phyloP scores from a whole-genome alignment of 2,888 invertebrate species.

The Therioaphis trifolii region DNA sequence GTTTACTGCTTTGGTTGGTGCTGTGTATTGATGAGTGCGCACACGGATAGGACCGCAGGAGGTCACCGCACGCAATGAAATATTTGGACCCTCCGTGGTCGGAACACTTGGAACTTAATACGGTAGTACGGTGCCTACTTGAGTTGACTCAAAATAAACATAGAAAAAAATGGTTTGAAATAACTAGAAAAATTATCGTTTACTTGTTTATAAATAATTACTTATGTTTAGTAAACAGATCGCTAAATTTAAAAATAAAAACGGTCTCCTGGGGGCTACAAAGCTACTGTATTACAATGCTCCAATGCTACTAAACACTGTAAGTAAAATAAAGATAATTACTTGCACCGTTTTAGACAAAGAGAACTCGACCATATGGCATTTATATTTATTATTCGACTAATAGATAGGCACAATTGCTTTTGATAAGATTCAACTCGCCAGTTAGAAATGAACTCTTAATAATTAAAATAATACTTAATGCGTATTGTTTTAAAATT shows the following conservation, averaged over 20 bases:
- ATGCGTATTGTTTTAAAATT: too few relatives aligned
- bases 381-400: too few relatives aligned
- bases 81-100: slow-evolving; percentile 39
- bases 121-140: neutral
- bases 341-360: too few relatives aligned
- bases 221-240: slow-evolving; percentile 23
- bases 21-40: neutral
- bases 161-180: neutral
- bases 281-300: too few relatives aligned
- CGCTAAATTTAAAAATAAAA: slow-evolving; percentile 29
- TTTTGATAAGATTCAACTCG: too few relatives aligned
- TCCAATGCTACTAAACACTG: too few relatives aligned
- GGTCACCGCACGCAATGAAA: slow-evolving; percentile 53
- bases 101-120: neutral
- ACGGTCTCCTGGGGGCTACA: neutral
- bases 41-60: neutral
- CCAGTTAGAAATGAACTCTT: too few relatives aligned
- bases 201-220: slow-evolving; percentile 34
- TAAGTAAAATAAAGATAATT: too few relatives aligned
- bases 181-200: neutral
- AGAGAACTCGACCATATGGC: too few relatives aligned
- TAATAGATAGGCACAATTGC: too few relatives aligned
- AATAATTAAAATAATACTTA: too few relatives aligned
- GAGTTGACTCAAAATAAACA: neutral
- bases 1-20: slow-evolving; percentile 14